A percentile compares a stretch with the other conserved stretches of the same genome.
Evolutionary conservation across 2,888 invertebrate species (phyloP).

Genomic region (Bugulina stolonifera): DNA sequence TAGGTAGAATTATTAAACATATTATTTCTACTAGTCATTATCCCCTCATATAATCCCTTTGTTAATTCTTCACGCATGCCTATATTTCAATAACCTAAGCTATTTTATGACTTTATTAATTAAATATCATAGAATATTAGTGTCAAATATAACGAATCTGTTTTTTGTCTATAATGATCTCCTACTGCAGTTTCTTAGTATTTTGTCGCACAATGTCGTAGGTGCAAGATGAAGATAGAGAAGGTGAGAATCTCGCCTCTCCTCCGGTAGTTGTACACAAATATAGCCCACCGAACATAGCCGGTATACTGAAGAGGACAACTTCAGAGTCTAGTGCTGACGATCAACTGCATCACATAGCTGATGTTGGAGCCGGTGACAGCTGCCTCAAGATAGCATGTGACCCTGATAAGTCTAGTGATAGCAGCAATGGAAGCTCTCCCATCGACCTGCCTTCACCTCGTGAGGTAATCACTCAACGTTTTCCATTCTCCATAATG

Average conservation of each 20-base stretch:
- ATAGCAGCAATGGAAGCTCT: background rate
- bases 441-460: constrained; percentile 10
- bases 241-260: background rate
- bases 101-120: no score
- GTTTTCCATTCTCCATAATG: no score
- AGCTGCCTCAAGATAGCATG: no score
- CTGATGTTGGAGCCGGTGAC: background rate
- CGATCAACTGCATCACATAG: background rate
- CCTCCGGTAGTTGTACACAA: background rate
- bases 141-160: no score
- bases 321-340: constrained; percentile 12
- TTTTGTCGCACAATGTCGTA: background rate
- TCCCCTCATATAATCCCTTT: no score
- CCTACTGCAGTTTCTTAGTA: background rate
- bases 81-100: no score
- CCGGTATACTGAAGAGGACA: constrained; percentile 8
- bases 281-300: background rate
- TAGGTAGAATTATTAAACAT: no score
- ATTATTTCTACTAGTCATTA: no score
- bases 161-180: no score
- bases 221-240: background rate
- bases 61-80: no score
- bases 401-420: background rate
- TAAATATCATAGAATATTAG: no score
- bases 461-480: constrained; percentile 19